Conservation (phyloP, 2,888 invertebrate genomes). For the Xestia xanthographa region DNA sequence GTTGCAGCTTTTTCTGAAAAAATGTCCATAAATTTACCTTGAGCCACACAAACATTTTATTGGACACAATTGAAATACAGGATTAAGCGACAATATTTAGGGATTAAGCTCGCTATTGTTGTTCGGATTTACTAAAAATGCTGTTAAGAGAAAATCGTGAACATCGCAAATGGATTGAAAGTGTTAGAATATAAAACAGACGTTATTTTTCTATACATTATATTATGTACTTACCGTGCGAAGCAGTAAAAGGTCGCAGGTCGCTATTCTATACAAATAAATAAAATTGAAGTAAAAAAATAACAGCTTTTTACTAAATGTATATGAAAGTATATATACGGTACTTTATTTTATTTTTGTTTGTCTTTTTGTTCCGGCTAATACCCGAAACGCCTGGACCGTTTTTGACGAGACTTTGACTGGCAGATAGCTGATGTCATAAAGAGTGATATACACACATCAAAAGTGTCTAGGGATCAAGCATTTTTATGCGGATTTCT, state of each 20-base stretch:
- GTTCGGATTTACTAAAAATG: constrained; percentile 19
- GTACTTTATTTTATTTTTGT: no score
- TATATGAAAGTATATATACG: no score
- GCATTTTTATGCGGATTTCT: no score
- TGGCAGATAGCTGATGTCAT: no score
- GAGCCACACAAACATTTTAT: constrained; percentile 24
- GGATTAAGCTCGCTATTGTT: constrained; percentile 35
- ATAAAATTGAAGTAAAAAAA: no score
- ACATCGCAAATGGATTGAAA: constrained; percentile 20
- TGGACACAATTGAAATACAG: constrained; percentile 32
- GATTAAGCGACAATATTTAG: constrained; percentile 34
- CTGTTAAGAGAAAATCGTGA: constrained; percentile 6
- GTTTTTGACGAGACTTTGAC: no score
- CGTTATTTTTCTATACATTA: neutral
- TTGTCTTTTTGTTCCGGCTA: no score
- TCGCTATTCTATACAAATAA: no score
- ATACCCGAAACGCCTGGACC: no score
- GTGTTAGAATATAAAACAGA: constrained; percentile 3
- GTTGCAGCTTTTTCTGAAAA: constrained; percentile 11
- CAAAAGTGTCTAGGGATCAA: no score
- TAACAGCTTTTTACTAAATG: no score
- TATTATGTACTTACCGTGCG: neutral
- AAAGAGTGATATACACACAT: no score
- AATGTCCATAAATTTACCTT: constrained; percentile 21
- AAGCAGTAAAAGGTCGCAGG: neutral